These are phyloP conservation scores for Melipona bicolor DNA, from an alignment of 2,888 invertebrate species.

Conservation along the genomic window DNA sequence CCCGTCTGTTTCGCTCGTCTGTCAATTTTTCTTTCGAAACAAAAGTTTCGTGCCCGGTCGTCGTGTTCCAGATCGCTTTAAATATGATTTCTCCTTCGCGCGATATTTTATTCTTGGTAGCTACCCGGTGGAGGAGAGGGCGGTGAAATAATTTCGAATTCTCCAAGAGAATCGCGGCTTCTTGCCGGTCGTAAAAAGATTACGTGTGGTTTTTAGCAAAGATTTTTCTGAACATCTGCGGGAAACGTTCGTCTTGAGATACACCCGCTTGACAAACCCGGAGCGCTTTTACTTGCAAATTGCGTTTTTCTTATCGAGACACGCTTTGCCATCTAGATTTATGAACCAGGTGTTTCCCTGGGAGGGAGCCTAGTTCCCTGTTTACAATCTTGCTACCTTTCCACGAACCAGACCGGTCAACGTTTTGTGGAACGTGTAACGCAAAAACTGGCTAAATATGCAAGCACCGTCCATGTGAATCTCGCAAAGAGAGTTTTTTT, in stretches of 20 bases:
- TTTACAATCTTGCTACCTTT: conserved; percentile 4
- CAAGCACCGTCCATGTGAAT: not conserved
- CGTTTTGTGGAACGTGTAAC: not conserved
- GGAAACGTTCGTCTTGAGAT: not conserved
- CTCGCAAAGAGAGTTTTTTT: not conserved
- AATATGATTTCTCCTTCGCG: too few species aligned
- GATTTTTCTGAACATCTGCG: conserved; percentile 12
- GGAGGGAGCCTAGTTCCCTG: not conserved
- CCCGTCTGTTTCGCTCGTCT: too few species aligned
- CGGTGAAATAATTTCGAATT: not conserved
- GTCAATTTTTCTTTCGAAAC: too few species aligned
- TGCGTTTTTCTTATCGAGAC: conserved; percentile 23
- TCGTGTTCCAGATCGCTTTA: too few species aligned
- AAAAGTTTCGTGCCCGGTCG: too few species aligned
- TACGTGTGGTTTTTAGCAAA: not conserved
- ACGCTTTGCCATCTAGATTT: conserved; percentile 16
- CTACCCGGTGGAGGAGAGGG: too few species aligned
- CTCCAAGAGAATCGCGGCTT: not conserved
- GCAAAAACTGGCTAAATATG: not conserved
- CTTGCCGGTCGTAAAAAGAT: not conserved
- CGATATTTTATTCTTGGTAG: too few species aligned
- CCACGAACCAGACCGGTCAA: not conserved
- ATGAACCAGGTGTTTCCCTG: not conserved
- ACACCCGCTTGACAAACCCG: not conserved
- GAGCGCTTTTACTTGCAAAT: conserved; percentile 30